These are phyloP conservation scores for Augochlorella aurata DNA, from an alignment of 2,888 invertebrate species.

Conservation along the genomic window DNA sequence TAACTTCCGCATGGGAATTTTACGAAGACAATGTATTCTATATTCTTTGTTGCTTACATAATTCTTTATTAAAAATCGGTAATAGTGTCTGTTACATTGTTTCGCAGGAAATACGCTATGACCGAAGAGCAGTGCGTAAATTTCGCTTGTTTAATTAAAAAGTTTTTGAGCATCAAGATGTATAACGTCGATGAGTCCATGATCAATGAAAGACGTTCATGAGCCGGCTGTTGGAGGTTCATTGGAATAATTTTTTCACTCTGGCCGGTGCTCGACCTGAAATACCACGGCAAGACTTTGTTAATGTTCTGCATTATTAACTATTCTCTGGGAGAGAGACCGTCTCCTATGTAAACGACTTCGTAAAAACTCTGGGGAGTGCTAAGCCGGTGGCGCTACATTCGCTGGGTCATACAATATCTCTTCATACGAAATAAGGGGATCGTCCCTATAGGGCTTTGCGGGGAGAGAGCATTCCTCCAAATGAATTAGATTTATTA, in stretches of 20 bases:
- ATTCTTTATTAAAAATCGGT: too few relatives aligned
- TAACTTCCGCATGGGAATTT: too few relatives aligned
- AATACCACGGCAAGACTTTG: conserved; percentile 22
- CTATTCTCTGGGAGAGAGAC: conserved; percentile 28
- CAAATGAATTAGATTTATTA: conserved; percentile 16
- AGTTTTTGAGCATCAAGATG: not conserved
- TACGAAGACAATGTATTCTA: too few relatives aligned
- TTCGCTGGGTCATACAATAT: conserved; percentile 30
- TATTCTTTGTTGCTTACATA: too few relatives aligned
- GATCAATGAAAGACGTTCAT: not conserved
- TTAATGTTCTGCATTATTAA: conserved; percentile 43
- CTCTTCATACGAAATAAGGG: conserved; percentile 38
- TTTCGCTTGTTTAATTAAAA: not conserved
- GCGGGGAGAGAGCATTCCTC: not conserved
- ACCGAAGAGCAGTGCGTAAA: too few relatives aligned
- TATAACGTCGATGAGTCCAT: not conserved
- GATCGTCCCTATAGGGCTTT: not conserved
- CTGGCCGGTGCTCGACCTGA: not conserved
- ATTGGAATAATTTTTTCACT: not conserved
- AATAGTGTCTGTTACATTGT: too few relatives aligned
- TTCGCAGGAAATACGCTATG: too few relatives aligned
- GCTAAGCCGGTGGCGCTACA: conserved; percentile 23
- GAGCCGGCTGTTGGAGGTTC: not conserved
- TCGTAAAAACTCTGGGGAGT: conserved; percentile 47
- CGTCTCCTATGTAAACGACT: conserved; percentile 14